Evolutionary conservation across 2,113 vertebrate species (phyloP).

Genomic region (Brevimyrus niger): DNA sequence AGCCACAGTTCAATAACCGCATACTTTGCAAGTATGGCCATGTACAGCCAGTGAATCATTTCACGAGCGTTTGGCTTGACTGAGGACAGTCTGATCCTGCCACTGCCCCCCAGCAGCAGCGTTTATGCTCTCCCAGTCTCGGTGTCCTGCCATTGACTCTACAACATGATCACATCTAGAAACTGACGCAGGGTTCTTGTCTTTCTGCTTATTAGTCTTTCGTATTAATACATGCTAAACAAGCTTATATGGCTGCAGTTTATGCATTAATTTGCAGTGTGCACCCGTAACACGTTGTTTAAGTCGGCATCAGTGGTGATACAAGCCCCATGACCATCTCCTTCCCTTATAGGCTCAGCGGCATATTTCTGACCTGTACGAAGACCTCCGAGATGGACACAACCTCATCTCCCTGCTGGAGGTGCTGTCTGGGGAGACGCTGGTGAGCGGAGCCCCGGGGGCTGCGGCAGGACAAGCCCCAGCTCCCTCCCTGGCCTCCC

Average conservation of each 20-base stretch:
- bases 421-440: slow-evolving; percentile 87
- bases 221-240: neutral
- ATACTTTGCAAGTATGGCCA: neutral
- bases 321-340: neutral
- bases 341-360: slow-evolving; percentile 69
- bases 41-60: neutral
- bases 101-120: neutral
- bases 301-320: neutral
- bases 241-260: neutral
- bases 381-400: slow-evolving; percentile 93
- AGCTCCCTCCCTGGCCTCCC: neutral
- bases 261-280: neutral
- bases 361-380: slow-evolving; percentile 87
- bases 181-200: neutral
- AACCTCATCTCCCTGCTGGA: slow-evolving; percentile 95
- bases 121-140: neutral
- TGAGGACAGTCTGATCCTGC: neutral
- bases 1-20: neutral
- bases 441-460: slow-evolving; percentile 60
- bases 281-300: neutral
- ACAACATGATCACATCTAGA: neutral
- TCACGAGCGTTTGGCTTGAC: neutral
- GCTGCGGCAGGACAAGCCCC: slow-evolving; percentile 11
- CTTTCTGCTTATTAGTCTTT: neutral
- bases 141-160: neutral